Base-by-base conservation (phyloP, 1,140 invertebrate species). In the Drosophila athabasca region DNA sequence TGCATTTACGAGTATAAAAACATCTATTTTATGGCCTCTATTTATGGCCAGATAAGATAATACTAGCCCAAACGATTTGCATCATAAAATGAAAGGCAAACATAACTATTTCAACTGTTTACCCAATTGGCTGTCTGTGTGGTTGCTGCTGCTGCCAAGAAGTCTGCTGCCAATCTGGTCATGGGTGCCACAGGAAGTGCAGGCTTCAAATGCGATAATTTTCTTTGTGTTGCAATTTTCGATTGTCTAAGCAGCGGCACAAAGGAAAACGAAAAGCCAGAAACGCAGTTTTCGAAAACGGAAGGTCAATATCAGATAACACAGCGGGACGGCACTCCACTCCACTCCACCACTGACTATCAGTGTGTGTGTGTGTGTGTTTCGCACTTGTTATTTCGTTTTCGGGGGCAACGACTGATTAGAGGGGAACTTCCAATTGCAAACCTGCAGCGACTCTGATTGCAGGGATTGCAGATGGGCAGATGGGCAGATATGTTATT, bases 31-130 rank as follows among this genome's bases (percentile, higher is more conserved):
- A 81, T 62, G 51, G 54, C 62, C 11, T 0, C 41, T 60, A 19
- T 19, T 19, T 19, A 19, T 26, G 24, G 65, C 52, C 62, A 26
- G 81, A 85, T 85, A 85, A 85, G 81, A 74, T 9, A 9, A 8
- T 31, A 13, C 8, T 39, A 5, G 51, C 48, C 48, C 48, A 19
- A 64, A 73, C 67, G 62, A 62, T 87, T 84, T 85, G 72, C 77
- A 81, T 77, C 77, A 72, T 81, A 84, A 84, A 85, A 53, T 64
- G 45, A 51, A 60, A 41, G 66, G 49, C 70, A 75, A 74, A 53
- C 50, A 46, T 43, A 75, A 74, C 61, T 67, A 60, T 59, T 58
- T 15, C 61, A 17, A 67, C 52, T 58, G 66, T 69, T 57, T 57
- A 41, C 50, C 61, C 50, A 39, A 68, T 24, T 54, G 54, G 41